A percentile compares a stretch with the other conserved stretches of the same genome.
Conservation (phyloP, 2,113 vertebrate genomes). For the Percopsis transmontana region DNA sequence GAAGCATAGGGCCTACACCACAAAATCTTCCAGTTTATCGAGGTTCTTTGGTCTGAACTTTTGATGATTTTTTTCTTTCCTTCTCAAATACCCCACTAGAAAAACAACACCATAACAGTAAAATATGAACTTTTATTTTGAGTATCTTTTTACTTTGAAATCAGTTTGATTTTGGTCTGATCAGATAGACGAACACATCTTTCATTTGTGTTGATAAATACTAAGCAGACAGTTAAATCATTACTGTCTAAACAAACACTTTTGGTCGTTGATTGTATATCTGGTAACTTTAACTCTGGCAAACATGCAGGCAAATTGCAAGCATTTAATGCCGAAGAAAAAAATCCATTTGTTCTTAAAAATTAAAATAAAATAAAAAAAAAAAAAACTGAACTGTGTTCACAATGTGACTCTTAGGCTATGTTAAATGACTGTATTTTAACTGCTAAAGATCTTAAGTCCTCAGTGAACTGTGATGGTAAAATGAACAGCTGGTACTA, state of each 20-base stretch:
- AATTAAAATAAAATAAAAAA: neutral
- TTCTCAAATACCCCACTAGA: neutral
- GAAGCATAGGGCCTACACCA: neutral
- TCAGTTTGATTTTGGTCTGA: conserved; percentile 51
- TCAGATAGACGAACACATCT: conserved; percentile 42
- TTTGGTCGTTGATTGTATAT: conserved; percentile 62
- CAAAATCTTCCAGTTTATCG: neutral
- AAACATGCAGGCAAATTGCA: conserved; percentile 57
- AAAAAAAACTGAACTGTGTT: neutral
- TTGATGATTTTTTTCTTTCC: neutral
- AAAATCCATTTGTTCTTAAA: neutral
- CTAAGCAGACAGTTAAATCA: conserved; percentile 40
- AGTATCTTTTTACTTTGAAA: conserved; percentile 40
- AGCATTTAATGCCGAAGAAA: conserved; percentile 45
- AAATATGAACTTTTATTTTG: conserved; percentile 66
- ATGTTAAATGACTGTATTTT: conserved; percentile 20
- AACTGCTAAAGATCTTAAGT: conserved; percentile 6
- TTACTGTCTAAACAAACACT: conserved; percentile 57
- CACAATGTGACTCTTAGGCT: conserved; percentile 4
- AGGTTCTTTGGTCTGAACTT: neutral
- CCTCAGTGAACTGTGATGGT: conserved; percentile 21
- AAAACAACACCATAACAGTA: conserved; percentile 21
- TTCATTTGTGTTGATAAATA: conserved; percentile 47
- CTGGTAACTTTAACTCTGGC: conserved; percentile 48
- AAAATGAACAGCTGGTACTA: neutral